Evolutionary conservation across 2,113 vertebrate species (phyloP), one percentile per base, ranked within the genome.

Genomic region (Panthera leo): DNA sequence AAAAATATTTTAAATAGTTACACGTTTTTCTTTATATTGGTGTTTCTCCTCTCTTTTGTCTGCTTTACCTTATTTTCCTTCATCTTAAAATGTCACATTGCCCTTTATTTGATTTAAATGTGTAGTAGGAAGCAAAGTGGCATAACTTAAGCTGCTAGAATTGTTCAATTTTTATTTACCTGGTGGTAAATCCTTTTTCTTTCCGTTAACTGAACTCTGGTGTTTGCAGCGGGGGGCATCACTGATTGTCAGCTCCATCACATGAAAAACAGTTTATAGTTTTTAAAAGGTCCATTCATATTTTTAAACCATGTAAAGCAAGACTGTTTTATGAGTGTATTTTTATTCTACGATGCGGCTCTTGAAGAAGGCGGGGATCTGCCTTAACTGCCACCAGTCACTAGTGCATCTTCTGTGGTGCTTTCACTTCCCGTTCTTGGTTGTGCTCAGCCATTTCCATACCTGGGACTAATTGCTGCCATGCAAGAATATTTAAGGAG

Each of bases 1-100:
- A 45, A 45, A 45, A 45, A 45, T 45, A 45, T 45, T 45, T 45
- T 45, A 45, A 45, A 45, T 73, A 73, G 21, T 73, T 39, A 39
- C 2, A 6, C 11, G 53, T 78, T 82, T 94, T 34, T 7, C 27
- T 95, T 75, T 86, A 5, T 84, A 13, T 84, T 88, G 95, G 3
- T 27, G 4, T 68, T 89, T n/a, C 55, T 27, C 19, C 19, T 70
- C 70, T 80, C 15, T 39, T 53, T n/a, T 39, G 6, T 76, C 29
- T 88, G 8, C 42, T 96, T 96, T 97, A 27, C 29, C 29, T 39
- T 90, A 65, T 79, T 95, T 90, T 78, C 55, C 16, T 90, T 90
- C 79, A 67, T 85, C 45, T 80, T 78, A 85, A 91, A 80, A 93
- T 75, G 29, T 39, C n/a, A 48, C 9, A 29, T 68, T 80, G 31